phyloP scores from a whole-genome alignment of 2,888 invertebrate genomes.

The Pteria penguin region DNA sequence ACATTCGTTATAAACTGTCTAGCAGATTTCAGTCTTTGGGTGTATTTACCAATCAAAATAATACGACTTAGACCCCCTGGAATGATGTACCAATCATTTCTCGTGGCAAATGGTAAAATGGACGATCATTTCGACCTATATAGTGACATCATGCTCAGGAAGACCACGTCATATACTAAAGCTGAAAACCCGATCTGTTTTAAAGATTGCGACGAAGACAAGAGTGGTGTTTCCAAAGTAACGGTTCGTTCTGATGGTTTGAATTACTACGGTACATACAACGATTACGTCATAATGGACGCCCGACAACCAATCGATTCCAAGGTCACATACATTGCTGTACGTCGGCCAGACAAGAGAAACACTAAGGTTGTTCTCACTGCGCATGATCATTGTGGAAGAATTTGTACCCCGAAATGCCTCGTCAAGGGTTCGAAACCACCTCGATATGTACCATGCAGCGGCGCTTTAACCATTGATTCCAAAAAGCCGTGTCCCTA shows the following conservation, averaged over 20 bases:
- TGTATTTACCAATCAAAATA: slow-evolving; percentile 54
- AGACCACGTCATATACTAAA: slow-evolving; percentile 32
- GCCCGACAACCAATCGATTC: slow-evolving; percentile 52
- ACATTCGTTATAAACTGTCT: slow-evolving; percentile 49
- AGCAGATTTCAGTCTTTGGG: slow-evolving; percentile 55
- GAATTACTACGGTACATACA: slow-evolving; percentile 57
- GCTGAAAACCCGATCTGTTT: background rate
- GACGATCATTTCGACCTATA: slow-evolving; percentile 50
- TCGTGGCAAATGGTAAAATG: slow-evolving; percentile 46
- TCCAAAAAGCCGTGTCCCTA: slow-evolving; percentile 42
- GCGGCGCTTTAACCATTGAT: slow-evolving; percentile 50
- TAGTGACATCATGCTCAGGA: slow-evolving; percentile 37
- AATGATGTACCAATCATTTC: slow-evolving; percentile 46
- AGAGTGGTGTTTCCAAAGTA: slow-evolving; percentile 43
- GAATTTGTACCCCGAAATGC: slow-evolving; percentile 56
- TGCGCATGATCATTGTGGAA: slow-evolving; percentile 57
- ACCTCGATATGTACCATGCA: slow-evolving; percentile 43
- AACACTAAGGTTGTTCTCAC: slow-evolving; percentile 42
- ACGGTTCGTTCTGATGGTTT: slow-evolving; percentile 54
- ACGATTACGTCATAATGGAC: slow-evolving; percentile 57
- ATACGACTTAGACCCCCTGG: slow-evolving; percentile 50
- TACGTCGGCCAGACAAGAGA: slow-evolving; percentile 48
- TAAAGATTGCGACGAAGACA: background rate
- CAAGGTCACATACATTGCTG: slow-evolving; percentile 53
- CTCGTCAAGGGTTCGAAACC: slow-evolving; percentile 31